phyloP scores from a whole-genome alignment of 2,797 vertebrate species.

The Trichosurus vulpecula region DNA sequence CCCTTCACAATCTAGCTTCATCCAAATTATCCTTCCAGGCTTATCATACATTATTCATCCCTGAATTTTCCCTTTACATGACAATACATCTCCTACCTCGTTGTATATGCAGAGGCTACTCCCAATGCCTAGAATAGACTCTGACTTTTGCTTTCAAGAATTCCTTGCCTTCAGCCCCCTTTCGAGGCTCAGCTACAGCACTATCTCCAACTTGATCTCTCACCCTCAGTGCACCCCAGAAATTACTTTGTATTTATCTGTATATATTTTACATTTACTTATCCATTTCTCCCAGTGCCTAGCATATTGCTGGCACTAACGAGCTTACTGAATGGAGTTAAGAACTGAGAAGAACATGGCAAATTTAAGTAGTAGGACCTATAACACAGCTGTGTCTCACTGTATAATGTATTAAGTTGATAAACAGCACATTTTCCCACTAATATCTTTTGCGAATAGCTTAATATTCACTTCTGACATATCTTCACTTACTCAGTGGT shows the following conservation, averaged over 20 bases:
- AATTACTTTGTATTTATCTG: neutral
- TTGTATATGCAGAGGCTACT: neutral
- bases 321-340: neutral
- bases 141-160: neutral
- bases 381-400: neutral
- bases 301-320: neutral
- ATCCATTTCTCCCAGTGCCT: neutral
- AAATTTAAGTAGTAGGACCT: neutral
- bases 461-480: neutral
- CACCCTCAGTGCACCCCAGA: neutral
- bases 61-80: neutral
- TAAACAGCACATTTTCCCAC: too few species aligned
- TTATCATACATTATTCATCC: neutral
- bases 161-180: neutral
- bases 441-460: too few species aligned
- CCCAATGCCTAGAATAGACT: neutral
- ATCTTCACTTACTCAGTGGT: neutral
- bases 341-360: neutral
- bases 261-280: neutral
- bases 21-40: neutral
- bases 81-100: neutral
- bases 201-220: neutral
- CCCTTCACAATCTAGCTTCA: neutral
- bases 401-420: neutral
- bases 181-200: neutral